Conservation (phyloP, 2,888 invertebrate genomes). For the Galerucella calmariensis region DNA sequence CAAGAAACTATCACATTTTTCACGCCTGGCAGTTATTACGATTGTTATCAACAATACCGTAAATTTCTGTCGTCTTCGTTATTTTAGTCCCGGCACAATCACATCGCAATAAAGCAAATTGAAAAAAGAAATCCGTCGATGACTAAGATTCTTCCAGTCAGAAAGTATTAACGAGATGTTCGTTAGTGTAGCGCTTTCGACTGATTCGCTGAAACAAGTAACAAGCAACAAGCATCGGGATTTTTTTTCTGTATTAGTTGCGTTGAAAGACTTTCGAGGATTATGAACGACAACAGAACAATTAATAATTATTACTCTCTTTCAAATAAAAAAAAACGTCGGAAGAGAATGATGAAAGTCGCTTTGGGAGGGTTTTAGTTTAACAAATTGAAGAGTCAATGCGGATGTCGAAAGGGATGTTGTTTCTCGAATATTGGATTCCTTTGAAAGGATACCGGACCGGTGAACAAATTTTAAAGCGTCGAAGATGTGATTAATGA, state of each 20-base stretch:
- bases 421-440: background rate
- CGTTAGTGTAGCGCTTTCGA: constrained; percentile 1
- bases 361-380: background rate
- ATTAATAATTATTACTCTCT: constrained; percentile 11
- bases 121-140: background rate
- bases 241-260: constrained; percentile 1
- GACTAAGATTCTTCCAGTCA: background rate
- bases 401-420: constrained; percentile 5
- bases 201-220: background rate
- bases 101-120: background rate
- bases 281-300: constrained; percentile 1
- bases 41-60: no score
- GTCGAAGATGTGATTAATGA: constrained; percentile 2
- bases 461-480: constrained; percentile 2
- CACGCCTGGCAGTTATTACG: no score
- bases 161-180: background rate
- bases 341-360: background rate
- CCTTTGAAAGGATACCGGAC: constrained; percentile 1
- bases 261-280: background rate
- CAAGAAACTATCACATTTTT: no score
- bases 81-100: background rate
- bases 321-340: constrained; percentile 1
- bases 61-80: no score
- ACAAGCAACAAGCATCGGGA: constrained; percentile 4
- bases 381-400: constrained; percentile 8